These are phyloP conservation scores for Muscidifurax raptorellus DNA, from an alignment of 1,140 invertebrate species.

Conservation along the genomic window DNA sequence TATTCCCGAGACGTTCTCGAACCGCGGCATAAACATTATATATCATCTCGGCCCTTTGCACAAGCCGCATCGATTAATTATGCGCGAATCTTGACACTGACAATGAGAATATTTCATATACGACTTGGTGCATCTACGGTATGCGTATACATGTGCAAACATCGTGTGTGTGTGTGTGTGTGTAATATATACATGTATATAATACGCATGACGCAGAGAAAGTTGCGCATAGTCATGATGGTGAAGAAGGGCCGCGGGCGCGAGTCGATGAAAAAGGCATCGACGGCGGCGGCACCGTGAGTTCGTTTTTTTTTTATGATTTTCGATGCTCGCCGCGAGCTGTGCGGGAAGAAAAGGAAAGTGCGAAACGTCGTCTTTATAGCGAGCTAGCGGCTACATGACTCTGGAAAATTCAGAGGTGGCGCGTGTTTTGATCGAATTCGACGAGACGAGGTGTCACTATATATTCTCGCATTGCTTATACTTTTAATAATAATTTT, in stretches of 20 bases:
- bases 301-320: not conserved
- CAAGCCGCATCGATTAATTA: too few species aligned
- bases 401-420: not conserved
- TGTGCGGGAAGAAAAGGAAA: not conserved
- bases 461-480: too few species aligned
- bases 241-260: not conserved
- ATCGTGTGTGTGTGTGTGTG: too few species aligned
- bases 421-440: too few species aligned
- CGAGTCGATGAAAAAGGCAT: not conserved
- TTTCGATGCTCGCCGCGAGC: not conserved
- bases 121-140: too few species aligned
- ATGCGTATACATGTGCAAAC: not conserved
- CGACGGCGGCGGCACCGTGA: not conserved
- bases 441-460: too few species aligned
- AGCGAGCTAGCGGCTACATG: not conserved
- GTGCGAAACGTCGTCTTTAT: not conserved
- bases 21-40: too few species aligned
- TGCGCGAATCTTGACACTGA: too few species aligned
- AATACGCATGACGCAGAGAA: not conserved
- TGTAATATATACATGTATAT: not conserved
- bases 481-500: too few species aligned
- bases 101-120: too few species aligned
- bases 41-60: too few species aligned
- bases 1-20: too few species aligned
- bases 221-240: not conserved